Base-by-base conservation (phyloP, 2,113 vertebrate genomes). In the Microcebus tavaratra region DNA sequence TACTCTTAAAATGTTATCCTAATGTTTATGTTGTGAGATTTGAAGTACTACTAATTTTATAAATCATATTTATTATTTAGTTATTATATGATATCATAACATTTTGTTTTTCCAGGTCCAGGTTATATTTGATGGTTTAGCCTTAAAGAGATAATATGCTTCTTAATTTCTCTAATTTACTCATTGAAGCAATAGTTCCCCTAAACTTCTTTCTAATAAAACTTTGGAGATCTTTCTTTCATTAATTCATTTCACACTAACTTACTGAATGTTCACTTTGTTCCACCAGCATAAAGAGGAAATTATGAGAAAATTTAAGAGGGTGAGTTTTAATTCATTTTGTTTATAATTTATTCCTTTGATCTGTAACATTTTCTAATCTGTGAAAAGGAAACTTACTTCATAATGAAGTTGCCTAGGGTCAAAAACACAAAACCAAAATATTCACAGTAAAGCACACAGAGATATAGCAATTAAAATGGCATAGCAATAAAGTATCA, bases 261-360 rank as follows among this genome's bases (percentile, higher is more conserved):
- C 14, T 79, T 76, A 31, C 5, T 67, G 42, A 83, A 39, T 57
- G 18, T 45, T 88, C 78, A 53, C 88, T 96, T 93, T 91, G 39
- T 93, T 97, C 61, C 55, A 86, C 10, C 3, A 91, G 23, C 36
- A 90, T 78, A 90, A 95, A 88, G 29, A 82, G 34, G 36, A 96
- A 91, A 86, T 48, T 39, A 79, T 67, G 48, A 95, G 81, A 96
- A 92, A 82, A 59, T 82, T 88, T 76, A 82, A 90, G 72, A 82
- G 13, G 50, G 23, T 20, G 9, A 95, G 8, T 91, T 86, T 72
- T 55, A 96, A 48, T 94, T 95, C 34, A 83, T 65, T 93, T 92
- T 89, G 79, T 97, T 94, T 88, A 95, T 97, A 92, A 95, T 95
- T 94, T 96, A 96, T 94, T 55, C 75, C 88, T 97, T 97, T 96